Conservation (phyloP, 2,797 vertebrate genomes). For the Sebastes matsubarae region DNA sequence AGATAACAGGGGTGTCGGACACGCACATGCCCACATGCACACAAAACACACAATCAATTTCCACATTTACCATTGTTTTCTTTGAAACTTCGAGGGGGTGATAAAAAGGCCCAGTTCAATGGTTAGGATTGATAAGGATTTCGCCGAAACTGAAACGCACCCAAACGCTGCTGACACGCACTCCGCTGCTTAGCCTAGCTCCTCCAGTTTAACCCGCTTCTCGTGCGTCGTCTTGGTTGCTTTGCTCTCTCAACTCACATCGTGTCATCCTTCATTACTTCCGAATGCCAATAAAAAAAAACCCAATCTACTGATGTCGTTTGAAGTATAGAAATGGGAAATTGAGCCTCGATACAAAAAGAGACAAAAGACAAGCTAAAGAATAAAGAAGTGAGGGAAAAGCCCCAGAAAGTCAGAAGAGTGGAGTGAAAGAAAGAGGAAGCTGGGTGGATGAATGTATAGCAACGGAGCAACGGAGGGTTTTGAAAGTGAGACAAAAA, state of each 20-base stretch:
- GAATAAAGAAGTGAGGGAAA: slow-evolving; percentile 22
- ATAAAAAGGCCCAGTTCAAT: slow-evolving; percentile 30
- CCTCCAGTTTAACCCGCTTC: slow-evolving; percentile 7
- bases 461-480: neutral
- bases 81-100: slow-evolving; percentile 44
- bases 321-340: slow-evolving; percentile 68
- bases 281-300: slow-evolving; percentile 61
- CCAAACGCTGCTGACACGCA: neutral
- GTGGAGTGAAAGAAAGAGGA: slow-evolving; percentile 8
- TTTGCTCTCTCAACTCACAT: slow-evolving; percentile 33
- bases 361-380: slow-evolving; percentile 45
- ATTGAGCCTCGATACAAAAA: slow-evolving; percentile 52
- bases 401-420: slow-evolving; percentile 4
- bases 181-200: neutral
- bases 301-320: slow-evolving; percentile 68
- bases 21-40: neutral
- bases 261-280: slow-evolving; percentile 51
- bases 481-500: slow-evolving; percentile 59
- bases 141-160: neutral
- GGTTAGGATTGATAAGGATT: neutral
- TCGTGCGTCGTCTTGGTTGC: slow-evolving; percentile 22
- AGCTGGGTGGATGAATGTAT: slow-evolving; percentile 9
- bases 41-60: slow-evolving; percentile 42
- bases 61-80: slow-evolving; percentile 55
- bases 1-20: slow-evolving; percentile 59